Evolutionary conservation across 2,888 invertebrate genomes (phyloP).

Genomic region (Geotrupes spiniger): DNA sequence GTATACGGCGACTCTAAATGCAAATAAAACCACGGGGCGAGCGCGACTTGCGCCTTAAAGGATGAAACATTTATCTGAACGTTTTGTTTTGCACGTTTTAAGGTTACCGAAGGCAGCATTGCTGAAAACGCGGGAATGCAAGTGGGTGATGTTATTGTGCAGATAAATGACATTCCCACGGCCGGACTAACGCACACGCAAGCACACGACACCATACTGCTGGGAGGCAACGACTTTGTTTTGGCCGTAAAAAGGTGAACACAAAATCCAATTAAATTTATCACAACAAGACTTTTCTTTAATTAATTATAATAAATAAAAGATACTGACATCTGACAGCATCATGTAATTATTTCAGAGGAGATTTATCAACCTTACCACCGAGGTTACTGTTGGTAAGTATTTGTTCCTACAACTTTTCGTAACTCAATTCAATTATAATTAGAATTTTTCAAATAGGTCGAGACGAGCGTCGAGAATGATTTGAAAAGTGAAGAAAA

Average conservation of each 20-base stretch:
- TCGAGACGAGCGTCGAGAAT: conserved; percentile 13
- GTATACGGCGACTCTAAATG: too few species aligned
- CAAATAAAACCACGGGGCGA: too few species aligned
- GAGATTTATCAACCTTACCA: conserved; percentile 27
- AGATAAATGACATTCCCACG: conserved; percentile 69
- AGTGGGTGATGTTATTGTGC: conserved; percentile 80
- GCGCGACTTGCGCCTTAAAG: too few species aligned
- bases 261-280: conserved; percentile 5
- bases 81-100: conserved; percentile 23
- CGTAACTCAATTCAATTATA: too few species aligned
- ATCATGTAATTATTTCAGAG: too few species aligned
- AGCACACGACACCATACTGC: conserved; percentile 70
- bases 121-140: conserved; percentile 79
- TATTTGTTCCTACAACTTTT: conserved; percentile 4
- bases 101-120: conserved; percentile 80
- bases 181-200: conserved; percentile 71
- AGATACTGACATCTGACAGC: too few species aligned
- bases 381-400: conserved; percentile 21
- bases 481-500: conserved; percentile 3
- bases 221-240: conserved; percentile 69
- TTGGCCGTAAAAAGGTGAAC: conserved; percentile 69
- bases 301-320: too few species aligned
- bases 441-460: too few species aligned
- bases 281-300: too few species aligned
- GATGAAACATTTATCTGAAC: neutral